Percentiles rank a stretch among this genome's conserved stretches.
Evolutionary conservation across 2,888 invertebrate species (phyloP).

Genomic region (Lasioglossum zephyrum): DNA sequence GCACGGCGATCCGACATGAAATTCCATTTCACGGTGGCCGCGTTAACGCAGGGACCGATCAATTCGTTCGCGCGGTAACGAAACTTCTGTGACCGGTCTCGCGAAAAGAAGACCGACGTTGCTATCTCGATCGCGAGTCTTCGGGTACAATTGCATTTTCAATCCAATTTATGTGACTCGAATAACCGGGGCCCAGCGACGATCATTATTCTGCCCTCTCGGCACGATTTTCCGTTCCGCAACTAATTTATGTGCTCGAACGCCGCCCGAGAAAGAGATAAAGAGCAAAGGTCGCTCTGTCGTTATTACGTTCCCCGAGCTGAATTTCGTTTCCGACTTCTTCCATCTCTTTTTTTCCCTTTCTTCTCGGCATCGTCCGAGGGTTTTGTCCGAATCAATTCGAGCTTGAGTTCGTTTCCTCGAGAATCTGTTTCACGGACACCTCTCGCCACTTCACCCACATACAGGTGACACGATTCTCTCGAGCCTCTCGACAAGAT

Average conservation of each 20-base stretch:
- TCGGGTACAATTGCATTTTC: constrained; percentile 16
- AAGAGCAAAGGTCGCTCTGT: not conserved
- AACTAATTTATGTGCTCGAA: not conserved
- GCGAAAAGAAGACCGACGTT: not conserved
- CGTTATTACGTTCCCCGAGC: not conserved
- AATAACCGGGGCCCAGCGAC: not conserved
- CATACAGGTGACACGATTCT: constrained; percentile 3
- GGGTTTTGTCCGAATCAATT: not conserved
- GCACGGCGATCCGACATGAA: not conserved
- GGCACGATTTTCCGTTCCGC: constrained; percentile 5
- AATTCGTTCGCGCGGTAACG: not conserved
- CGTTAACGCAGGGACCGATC: not conserved
- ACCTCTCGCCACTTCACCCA: not conserved
- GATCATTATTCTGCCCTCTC: constrained; percentile 2
- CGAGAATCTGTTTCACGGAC: not conserved
- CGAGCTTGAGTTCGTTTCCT: not conserved
- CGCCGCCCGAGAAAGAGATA: not conserved
- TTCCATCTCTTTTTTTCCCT: too few species aligned
- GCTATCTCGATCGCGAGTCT: not conserved
- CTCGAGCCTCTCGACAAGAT: not conserved
- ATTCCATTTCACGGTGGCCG: constrained; percentile 4
- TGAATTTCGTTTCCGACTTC: not conserved
- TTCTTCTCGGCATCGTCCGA: not conserved
- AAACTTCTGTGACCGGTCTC: not conserved
- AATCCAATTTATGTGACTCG: constrained; percentile 13